Evolutionary conservation across 2,888 invertebrate species (phyloP).

Genomic region (Drosophila recens): DNA sequence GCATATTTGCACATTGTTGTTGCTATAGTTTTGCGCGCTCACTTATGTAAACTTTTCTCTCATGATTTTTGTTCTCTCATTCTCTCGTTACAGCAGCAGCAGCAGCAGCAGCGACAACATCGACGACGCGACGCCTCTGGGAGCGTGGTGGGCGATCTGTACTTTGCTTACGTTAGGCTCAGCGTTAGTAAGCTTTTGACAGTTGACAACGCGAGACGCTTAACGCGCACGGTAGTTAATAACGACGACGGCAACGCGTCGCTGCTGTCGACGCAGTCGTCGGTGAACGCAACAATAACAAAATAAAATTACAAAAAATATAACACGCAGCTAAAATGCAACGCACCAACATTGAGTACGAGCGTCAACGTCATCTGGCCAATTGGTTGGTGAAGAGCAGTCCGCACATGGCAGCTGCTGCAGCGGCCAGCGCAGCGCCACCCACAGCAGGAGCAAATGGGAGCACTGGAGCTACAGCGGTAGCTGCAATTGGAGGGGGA

Average conservation of each 20-base stretch:
- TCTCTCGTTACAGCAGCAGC: constrained; percentile 62
- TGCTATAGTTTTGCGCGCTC: constrained; percentile 52
- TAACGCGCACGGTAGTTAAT: constrained; percentile 59
- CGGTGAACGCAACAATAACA: constrained; percentile 34
- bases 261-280: constrained; percentile 65
- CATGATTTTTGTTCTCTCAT: constrained; percentile 44
- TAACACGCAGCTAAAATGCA: constrained; percentile 79
- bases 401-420: constrained; percentile 85
- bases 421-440: constrained; percentile 63
- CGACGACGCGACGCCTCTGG: constrained; percentile 34
- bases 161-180: constrained; percentile 57
- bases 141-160: constrained; percentile 64
- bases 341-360: constrained; percentile 85
- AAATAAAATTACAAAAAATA: constrained; percentile 2
- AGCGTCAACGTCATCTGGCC: constrained; percentile 85
- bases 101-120: constrained; percentile 25
- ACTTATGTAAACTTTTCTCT: constrained; percentile 71
- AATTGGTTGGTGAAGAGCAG: constrained; percentile 86
- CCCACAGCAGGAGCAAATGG: constrained; percentile 51
- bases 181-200: constrained; percentile 64
- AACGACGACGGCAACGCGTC: constrained; percentile 69
- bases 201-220: constrained; percentile 72
- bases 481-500: constrained; percentile 42
- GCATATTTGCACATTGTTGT: constrained; percentile 60
- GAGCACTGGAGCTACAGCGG: constrained; percentile 38